These are phyloP conservation scores for Tiliqua scincoides DNA, from an alignment of 2,113 vertebrate genomes.

Conservation along the genomic window DNA sequence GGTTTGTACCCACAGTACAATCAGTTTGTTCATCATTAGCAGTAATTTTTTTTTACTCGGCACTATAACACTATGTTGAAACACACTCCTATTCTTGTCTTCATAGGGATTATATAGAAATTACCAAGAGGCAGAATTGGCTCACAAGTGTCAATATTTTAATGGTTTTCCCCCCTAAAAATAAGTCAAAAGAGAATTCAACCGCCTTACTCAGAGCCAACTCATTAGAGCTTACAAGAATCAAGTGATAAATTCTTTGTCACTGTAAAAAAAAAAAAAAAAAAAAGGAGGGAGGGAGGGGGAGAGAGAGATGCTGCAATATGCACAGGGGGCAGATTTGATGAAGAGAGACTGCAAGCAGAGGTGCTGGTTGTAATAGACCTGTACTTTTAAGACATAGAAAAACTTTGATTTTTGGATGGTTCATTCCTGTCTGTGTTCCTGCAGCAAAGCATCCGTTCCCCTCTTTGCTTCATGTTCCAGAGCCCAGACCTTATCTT, in stretches of 20 bases:
- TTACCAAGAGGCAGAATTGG: constrained; percentile 18
- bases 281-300: too few relatives aligned
- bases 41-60: constrained; percentile 12
- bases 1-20: neutral
- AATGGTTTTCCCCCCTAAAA: neutral
- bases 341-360: neutral
- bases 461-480: neutral
- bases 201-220: neutral
- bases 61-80: neutral
- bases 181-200: constrained; percentile 15
- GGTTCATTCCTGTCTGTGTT: neutral
- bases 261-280: neutral
- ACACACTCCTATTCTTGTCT: neutral
- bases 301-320: neutral
- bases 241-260: neutral
- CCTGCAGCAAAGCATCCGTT: neutral
- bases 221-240: constrained; percentile 9
- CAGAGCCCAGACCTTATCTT: neutral
- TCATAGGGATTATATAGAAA: neutral
- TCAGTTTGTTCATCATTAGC: neutral
- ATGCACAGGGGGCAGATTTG: neutral
- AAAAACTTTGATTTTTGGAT: neutral
- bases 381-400: neutral
- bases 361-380: neutral
- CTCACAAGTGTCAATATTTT: neutral